phyloP scores from a whole-genome alignment of 2,113 vertebrate species.

The Pelecanoides urinatrix region DNA sequence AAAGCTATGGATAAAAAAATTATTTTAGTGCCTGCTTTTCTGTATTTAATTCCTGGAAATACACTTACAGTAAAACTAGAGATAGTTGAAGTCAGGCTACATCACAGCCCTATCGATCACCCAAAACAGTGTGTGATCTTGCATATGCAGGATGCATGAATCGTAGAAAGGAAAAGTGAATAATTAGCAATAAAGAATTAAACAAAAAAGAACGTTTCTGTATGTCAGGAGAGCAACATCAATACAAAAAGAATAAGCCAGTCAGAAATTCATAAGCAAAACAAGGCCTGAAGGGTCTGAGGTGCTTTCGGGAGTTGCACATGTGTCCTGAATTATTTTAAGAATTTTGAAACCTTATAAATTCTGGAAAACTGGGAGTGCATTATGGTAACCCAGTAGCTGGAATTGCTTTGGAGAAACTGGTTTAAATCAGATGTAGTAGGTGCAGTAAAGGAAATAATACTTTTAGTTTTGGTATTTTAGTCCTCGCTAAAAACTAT shows the following conservation, averaged over 20 bases:
- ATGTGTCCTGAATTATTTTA: background rate
- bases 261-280: background rate
- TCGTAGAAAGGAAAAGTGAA: background rate
- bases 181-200: background rate
- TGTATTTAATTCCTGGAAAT: background rate
- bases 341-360: background rate
- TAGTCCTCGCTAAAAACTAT: background rate
- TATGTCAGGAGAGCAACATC: background rate
- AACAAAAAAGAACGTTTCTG: background rate
- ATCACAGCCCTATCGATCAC: too few species aligned
- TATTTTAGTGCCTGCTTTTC: background rate
- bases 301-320: background rate
- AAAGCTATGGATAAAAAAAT: background rate
- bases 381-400: background rate
- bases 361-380: background rate
- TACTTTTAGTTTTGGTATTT: background rate
- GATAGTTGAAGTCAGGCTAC: background rate
- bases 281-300: background rate
- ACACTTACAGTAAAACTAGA: background rate
- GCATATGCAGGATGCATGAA: fast-evolving
- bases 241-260: background rate
- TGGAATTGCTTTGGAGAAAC: background rate
- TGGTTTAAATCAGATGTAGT: background rate
- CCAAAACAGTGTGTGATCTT: background rate
- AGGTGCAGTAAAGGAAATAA: background rate